A percentile compares a stretch with the other conserved stretches of the same genome.
Conservation (phyloP, 2,113 vertebrate species). For the Tonatia bakeri region DNA sequence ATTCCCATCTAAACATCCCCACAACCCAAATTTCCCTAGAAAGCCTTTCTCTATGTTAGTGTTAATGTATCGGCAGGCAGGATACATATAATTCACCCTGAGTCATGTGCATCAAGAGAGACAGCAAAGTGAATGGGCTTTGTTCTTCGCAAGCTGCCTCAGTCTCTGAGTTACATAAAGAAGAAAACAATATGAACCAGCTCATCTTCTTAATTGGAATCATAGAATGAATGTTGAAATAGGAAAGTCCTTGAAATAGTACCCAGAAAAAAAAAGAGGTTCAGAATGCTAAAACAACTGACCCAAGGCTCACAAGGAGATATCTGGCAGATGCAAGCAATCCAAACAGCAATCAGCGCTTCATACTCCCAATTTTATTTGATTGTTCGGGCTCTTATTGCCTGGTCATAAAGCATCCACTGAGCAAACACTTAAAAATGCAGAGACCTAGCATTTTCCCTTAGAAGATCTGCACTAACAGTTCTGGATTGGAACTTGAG, state of each 20-base stretch:
- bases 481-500: background rate
- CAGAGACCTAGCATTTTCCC: background rate
- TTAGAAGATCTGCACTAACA: background rate
- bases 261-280: background rate
- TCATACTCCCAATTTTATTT: background rate
- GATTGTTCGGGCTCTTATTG: background rate
- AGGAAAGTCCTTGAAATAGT: background rate
- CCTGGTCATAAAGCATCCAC: background rate
- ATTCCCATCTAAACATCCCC: background rate
- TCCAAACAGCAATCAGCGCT: background rate
- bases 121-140: slow-evolving; percentile 3
- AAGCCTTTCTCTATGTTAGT: background rate
- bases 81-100: slow-evolving; percentile 25
- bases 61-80: background rate
- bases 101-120: slow-evolving; percentile 48
- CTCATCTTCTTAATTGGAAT: slow-evolving; percentile 41
- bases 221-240: background rate
- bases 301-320: background rate
- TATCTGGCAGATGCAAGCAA: background rate
- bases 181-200: slow-evolving; percentile 25
- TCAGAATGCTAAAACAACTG: background rate
- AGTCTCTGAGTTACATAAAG: slow-evolving; percentile 44
- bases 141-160: slow-evolving; percentile 45
- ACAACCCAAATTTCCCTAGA: slow-evolving; percentile 28
- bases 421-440: background rate